phyloP scores from a whole-genome alignment of 2,113 vertebrate genomes.

The Hymenochirus boettgeri region DNA sequence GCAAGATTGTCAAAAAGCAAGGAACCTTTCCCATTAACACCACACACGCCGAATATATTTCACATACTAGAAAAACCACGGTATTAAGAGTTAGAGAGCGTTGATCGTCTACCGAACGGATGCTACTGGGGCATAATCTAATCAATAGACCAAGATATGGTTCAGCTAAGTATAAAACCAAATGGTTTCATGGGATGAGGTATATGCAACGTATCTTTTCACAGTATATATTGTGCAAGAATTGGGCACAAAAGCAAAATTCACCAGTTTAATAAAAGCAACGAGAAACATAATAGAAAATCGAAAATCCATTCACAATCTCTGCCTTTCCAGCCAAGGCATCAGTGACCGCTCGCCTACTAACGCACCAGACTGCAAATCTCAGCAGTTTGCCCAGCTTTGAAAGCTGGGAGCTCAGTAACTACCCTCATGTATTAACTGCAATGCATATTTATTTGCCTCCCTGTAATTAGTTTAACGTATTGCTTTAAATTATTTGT shows the following conservation, averaged over 20 bases:
- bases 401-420: no score
- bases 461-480: no score
- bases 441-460: no score
- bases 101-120: slow-evolving; percentile 53
- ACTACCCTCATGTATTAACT: no score
- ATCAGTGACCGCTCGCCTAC: not conserved
- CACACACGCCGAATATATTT: slow-evolving; percentile 44
- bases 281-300: not conserved
- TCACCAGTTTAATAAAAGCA: not conserved
- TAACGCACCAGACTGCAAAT: not conserved
- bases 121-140: no score
- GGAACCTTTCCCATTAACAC: slow-evolving; percentile 65
- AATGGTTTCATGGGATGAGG: slow-evolving; percentile 57
- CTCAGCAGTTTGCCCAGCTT: not conserved
- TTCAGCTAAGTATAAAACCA: no score
- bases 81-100: slow-evolving; percentile 52
- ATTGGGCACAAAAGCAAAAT: slow-evolving; percentile 49
- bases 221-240: slow-evolving; percentile 69
- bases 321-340: not conserved
- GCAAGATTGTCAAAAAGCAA: slow-evolving; percentile 93
- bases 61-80: slow-evolving; percentile 57
- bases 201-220: slow-evolving; percentile 70
- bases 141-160: no score
- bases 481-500: no score
- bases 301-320: not conserved